phyloP scores from a whole-genome alignment of 2,113 vertebrate species.

The Clarias magur region DNA sequence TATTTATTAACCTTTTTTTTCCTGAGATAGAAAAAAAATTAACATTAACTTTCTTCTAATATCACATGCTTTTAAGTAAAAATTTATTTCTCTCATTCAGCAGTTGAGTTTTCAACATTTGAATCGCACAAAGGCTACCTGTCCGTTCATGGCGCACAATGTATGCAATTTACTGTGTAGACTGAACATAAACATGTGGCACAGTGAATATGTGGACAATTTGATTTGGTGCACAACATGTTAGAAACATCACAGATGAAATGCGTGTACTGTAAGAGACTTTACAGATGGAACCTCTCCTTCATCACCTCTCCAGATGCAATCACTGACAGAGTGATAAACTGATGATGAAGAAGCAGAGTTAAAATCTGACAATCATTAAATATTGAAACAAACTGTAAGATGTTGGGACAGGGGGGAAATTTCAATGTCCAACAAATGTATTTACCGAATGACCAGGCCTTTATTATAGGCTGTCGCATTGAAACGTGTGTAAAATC shows the following conservation, averaged over 20 bases:
- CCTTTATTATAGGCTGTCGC: slow-evolving; percentile 2
- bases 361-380: not conserved
- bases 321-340: not conserved
- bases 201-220: not conserved
- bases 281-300: slow-evolving; percentile 15
- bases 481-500: slow-evolving; percentile 24
- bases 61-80: not conserved
- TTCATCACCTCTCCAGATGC: slow-evolving; percentile 24
- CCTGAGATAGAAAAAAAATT: not conserved
- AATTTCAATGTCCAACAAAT: not conserved
- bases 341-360: not conserved
- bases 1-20: not conserved
- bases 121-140: not conserved
- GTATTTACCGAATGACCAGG: not conserved
- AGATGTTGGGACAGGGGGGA: not conserved
- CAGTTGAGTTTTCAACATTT: not conserved
- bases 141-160: not conserved
- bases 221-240: slow-evolving; percentile 16
- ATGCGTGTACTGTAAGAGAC: not conserved
- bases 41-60: not conserved
- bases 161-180: not conserved
- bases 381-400: not conserved
- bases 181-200: slow-evolving; percentile 21
- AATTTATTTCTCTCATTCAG: not conserved
- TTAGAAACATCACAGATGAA: slow-evolving; percentile 1